A percentile compares a stretch with the other conserved stretches of the same genome.
Evolutionary conservation across 2,797 vertebrate genomes (phyloP).

Genomic region (Muscicapa comitata): DNA sequence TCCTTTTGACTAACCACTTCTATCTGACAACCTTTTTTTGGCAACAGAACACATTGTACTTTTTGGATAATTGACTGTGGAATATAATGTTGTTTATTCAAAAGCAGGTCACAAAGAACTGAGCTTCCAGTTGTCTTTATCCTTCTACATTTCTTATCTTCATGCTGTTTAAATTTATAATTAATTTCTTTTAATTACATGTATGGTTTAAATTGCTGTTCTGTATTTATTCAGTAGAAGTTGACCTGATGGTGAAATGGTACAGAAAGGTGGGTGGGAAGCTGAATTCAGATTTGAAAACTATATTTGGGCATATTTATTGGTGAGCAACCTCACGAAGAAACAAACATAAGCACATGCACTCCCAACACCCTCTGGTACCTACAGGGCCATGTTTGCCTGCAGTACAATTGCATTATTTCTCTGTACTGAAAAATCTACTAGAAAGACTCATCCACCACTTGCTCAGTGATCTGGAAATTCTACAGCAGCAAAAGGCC

Average conservation of each 20-base stretch:
- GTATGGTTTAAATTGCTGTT: conserved; percentile 38
- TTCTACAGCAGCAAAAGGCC: neutral
- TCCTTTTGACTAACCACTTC: conserved; percentile 71
- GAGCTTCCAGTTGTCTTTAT: conserved; percentile 65
- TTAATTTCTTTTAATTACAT: conserved; percentile 38
- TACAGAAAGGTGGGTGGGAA: neutral
- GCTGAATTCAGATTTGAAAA: conserved; percentile 18
- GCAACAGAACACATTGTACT: conserved; percentile 78
- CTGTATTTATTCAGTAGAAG: conserved; percentile 36
- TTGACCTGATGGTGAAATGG: neutral
- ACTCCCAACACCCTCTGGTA: neutral
- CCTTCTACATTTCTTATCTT: conserved; percentile 52
- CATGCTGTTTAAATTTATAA: conserved; percentile 23
- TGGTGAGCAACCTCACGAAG: neutral
- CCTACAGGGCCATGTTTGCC: neutral
- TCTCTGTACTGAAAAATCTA: neutral
- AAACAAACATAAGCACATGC: neutral
- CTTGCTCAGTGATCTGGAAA: neutral
- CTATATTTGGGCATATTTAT: neutral
- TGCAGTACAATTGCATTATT: neutral
- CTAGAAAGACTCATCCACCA: neutral
- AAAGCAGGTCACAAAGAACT: conserved; percentile 76
- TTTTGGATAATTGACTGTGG: conserved; percentile 79
- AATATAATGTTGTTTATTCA: conserved; percentile 78
- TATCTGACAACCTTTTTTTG: conserved; percentile 68